phyloP scores from a whole-genome alignment of 2,888 invertebrate genomes.

The Tenthredo livida region DNA sequence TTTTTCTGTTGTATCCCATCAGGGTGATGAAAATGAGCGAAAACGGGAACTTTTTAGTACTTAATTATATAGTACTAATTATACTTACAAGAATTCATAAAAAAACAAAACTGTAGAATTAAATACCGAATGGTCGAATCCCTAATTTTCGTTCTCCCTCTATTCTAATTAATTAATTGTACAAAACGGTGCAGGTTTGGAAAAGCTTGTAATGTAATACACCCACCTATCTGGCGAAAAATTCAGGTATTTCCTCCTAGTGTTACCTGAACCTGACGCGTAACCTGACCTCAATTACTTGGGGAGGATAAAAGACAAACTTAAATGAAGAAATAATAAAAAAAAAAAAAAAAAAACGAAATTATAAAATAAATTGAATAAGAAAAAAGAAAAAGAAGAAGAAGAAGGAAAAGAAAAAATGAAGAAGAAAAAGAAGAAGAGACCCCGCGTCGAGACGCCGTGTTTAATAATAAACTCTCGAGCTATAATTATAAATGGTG shows the following conservation, averaged over 20 bases:
- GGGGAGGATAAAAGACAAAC: background rate
- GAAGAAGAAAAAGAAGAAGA: background rate
- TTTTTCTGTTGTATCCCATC: background rate
- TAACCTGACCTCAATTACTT: conserved; percentile 5
- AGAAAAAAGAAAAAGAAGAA: background rate
- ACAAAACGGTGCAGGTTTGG: too few species aligned
- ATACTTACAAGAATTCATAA: background rate
- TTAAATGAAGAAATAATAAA: background rate
- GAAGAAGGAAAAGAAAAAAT: background rate
- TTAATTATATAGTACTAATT: too few species aligned
- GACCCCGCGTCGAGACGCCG: background rate
- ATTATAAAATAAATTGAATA: conserved; percentile 29
- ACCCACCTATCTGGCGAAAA: background rate
- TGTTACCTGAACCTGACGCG: background rate
- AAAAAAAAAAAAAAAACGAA: conserved; percentile 26
- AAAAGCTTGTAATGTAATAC: background rate
- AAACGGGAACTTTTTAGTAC: background rate
- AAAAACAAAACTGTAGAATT: background rate
- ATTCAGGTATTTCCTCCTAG: background rate
- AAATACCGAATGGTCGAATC: too few species aligned
- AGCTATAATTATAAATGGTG: conserved; percentile 33
- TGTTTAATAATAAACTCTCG: conserved; percentile 36
- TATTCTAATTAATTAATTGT: too few species aligned
- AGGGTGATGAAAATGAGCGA: background rate
- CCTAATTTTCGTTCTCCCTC: too few species aligned